Conservation (phyloP, 2,113 vertebrate genomes). For the Donacobius atricapilla region DNA sequence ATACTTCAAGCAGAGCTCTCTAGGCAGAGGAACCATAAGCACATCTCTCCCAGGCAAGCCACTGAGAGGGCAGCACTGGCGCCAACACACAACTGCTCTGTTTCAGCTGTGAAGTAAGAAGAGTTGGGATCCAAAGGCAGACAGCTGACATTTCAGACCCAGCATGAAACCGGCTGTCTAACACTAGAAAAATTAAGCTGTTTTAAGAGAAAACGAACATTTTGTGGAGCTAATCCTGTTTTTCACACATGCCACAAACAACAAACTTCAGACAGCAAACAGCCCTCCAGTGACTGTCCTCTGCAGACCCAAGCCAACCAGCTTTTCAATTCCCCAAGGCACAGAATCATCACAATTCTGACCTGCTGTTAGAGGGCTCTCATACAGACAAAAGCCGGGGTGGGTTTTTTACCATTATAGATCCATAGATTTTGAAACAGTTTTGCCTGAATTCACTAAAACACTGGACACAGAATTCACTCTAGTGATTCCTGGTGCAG, state of each 20-base stretch:
- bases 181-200: neutral
- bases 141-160: neutral
- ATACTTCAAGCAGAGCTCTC: slow-evolving; percentile 14
- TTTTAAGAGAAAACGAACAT: neutral
- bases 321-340: neutral
- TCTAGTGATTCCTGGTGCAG: neutral
- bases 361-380: neutral
- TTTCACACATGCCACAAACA: neutral
- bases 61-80: neutral
- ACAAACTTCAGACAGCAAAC: neutral
- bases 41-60: neutral
- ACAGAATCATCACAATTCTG: neutral
- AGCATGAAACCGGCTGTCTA: neutral
- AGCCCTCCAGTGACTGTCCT: neutral
- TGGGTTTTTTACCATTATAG: neutral
- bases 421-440: neutral
- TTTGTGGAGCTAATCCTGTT: neutral
- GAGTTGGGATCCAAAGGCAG: neutral
- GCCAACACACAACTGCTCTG: neutral
- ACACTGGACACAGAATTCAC: neutral
- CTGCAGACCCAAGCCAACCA: neutral
- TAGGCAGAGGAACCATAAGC: neutral
- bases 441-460: neutral
- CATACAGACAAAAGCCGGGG: neutral
- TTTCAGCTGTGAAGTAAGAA: neutral